phyloP scores from a whole-genome alignment of 2,888 invertebrate species.

The Cephus pygmeus region DNA sequence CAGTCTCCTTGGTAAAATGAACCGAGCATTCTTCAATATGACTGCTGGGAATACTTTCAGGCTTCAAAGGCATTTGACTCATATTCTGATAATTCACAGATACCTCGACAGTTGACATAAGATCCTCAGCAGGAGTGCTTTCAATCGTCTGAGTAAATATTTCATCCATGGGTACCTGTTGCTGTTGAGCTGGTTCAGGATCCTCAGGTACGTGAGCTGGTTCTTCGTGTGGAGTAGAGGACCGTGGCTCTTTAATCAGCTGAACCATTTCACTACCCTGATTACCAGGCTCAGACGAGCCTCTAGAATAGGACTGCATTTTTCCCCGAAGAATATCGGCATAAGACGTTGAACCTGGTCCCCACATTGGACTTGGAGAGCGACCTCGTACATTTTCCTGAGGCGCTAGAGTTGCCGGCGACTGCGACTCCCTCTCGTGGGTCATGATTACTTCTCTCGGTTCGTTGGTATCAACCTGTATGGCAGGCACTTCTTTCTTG shows the following conservation, averaged over 20 bases:
- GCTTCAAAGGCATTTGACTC: neutral
- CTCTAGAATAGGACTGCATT: slow-evolving; percentile 15
- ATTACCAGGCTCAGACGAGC: slow-evolving; percentile 17
- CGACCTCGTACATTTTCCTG: slow-evolving; percentile 64
- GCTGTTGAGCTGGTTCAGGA: neutral
- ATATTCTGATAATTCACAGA: neutral
- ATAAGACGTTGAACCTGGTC: slow-evolving; percentile 79
- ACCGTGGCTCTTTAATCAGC: slow-evolving; percentile 22
- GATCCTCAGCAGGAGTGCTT: neutral
- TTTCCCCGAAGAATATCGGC: slow-evolving; percentile 81
- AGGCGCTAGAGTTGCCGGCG: slow-evolving; percentile 39
- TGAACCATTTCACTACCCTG: slow-evolving; percentile 39
- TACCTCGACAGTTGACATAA: neutral
- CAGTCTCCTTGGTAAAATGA: slow-evolving; percentile 22
- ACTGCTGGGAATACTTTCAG: neutral
- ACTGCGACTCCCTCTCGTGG: neutral
- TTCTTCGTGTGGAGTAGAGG: neutral
- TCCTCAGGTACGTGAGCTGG: neutral
- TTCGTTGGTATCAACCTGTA: slow-evolving; percentile 15
- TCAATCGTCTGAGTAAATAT: neutral
- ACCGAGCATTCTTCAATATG: neutral
- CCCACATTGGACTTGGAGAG: slow-evolving; percentile 80
- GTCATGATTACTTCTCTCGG: slow-evolving; percentile 8
- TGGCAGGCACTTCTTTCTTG: slow-evolving; percentile 14
- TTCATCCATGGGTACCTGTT: neutral